Evolutionary conservation across 2,888 invertebrate species (phyloP).

Genomic region (Hirtodrosophila alboralis): DNA sequence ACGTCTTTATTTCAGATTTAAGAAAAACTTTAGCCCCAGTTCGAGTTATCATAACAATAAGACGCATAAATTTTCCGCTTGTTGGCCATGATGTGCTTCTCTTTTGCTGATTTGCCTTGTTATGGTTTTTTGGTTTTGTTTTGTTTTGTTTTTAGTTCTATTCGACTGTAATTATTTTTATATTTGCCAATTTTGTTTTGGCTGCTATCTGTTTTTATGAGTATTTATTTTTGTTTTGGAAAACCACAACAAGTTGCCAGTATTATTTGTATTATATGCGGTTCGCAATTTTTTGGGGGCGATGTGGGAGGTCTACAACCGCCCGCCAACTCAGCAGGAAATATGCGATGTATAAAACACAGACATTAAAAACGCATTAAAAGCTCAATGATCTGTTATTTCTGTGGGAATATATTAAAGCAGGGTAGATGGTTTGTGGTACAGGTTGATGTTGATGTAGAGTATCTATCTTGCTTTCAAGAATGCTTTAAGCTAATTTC

Average conservation of each 20-base stretch:
- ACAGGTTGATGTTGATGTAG: background rate
- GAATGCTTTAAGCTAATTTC: constrained; percentile 40
- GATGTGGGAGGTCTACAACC: constrained; percentile 9
- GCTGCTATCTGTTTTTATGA: constrained; percentile 26
- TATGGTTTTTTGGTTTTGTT: too few species aligned
- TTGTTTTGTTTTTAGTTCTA: constrained; percentile 35
- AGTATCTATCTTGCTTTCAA: constrained; percentile 19
- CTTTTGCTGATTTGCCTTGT: constrained; percentile 21
- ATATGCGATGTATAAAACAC: constrained; percentile 54
- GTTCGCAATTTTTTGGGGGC: background rate
- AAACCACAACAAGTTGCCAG: constrained; percentile 34
- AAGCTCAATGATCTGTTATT: constrained; percentile 74
- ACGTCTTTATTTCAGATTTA: too few species aligned
- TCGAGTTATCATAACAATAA: constrained; percentile 50
- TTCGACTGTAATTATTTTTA: constrained; percentile 66
- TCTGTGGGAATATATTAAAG: constrained; percentile 30
- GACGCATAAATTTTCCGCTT: constrained; percentile 63
- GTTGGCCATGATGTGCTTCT: constrained; percentile 14
- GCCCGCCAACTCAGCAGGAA: constrained; percentile 57
- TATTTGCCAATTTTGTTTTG: constrained; percentile 43
- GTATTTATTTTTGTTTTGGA: constrained; percentile 38
- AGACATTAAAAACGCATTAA: constrained; percentile 74
- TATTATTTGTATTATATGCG: constrained; percentile 45
- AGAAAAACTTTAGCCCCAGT: too few species aligned
- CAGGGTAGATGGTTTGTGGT: constrained; percentile 9